phyloP scores from a whole-genome alignment of 2,888 invertebrate species.

The Pterostichus niger region DNA sequence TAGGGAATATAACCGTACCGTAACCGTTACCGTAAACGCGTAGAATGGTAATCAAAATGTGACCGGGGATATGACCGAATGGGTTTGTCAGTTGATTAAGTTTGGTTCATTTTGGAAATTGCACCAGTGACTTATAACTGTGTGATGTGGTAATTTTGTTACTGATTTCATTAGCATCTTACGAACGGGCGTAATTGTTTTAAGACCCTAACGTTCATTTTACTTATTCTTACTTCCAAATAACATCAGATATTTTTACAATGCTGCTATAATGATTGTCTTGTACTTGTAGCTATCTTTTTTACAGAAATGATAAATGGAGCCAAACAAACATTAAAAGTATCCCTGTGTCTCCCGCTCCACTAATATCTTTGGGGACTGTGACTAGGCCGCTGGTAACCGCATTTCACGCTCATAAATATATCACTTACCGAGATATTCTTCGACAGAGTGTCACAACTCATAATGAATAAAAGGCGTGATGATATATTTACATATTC shows the following conservation, averaged over 20 bases:
- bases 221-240: background rate
- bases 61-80: conserved; percentile 36
- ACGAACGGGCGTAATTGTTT: conserved; percentile 1
- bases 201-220: background rate
- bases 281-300: background rate
- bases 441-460: too few relatives aligned
- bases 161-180: conserved; percentile 34
- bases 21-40: background rate
- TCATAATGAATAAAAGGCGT: too few relatives aligned
- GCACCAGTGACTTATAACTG: conserved; percentile 18
- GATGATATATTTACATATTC: too few relatives aligned
- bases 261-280: background rate
- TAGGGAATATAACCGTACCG: background rate
- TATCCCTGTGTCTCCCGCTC: too few relatives aligned
- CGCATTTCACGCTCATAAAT: too few relatives aligned
- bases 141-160: conserved; percentile 35
- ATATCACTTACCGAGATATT: too few relatives aligned
- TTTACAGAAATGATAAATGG: too few relatives aligned
- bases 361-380: too few relatives aligned
- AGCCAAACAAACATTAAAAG: too few relatives aligned
- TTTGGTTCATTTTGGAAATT: conserved; percentile 26
- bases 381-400: too few relatives aligned
- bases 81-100: conserved; percentile 17
- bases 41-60: conserved; percentile 31
- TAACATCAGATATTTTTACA: background rate